Evolutionary conservation across 2,888 invertebrate genomes (phyloP).

Genomic region (Drosophila recens): DNA sequence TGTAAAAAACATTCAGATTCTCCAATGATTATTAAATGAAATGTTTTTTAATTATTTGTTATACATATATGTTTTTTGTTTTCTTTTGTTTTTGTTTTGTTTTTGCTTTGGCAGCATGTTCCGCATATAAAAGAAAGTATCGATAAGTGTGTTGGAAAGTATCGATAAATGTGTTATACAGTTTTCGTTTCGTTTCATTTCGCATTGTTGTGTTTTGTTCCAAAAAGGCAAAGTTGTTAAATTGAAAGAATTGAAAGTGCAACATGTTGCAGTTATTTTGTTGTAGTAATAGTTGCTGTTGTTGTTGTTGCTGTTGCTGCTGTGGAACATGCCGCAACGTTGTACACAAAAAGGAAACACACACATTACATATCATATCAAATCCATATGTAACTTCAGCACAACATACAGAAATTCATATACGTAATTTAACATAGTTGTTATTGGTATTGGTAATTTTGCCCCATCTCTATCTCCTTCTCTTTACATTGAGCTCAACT

Average conservation of each 20-base stretch:
- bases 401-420: conserved; percentile 77
- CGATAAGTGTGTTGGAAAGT: conserved; percentile 24
- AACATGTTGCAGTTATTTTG: conserved; percentile 26
- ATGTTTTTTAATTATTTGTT: conserved; percentile 35
- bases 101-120: conserved; percentile 64
- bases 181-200: conserved; percentile 17
- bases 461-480: conserved; percentile 1
- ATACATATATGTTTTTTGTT: conserved; percentile 13
- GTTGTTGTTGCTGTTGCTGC: not conserved
- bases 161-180: conserved; percentile 15
- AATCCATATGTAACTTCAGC: conserved; percentile 69
- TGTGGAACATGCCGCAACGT: conserved; percentile 71
- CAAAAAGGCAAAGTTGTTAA: conserved; percentile 21
- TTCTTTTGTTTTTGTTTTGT: conserved; percentile 23
- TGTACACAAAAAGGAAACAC: conserved; percentile 61
- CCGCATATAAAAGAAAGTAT: conserved; percentile 39
- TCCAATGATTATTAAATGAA: conserved; percentile 68
- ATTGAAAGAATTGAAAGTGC: conserved; percentile 27
- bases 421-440: conserved; percentile 55
- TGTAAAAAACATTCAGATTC: conserved; percentile 77
- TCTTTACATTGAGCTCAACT: conserved; percentile 54
- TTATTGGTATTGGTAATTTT: conserved; percentile 25
- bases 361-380: conserved; percentile 62
- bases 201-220: conserved; percentile 1
- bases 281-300: conserved; percentile 7